Evolutionary conservation across 2,888 invertebrate species (phyloP).

Genomic region (Netelia inedita): DNA sequence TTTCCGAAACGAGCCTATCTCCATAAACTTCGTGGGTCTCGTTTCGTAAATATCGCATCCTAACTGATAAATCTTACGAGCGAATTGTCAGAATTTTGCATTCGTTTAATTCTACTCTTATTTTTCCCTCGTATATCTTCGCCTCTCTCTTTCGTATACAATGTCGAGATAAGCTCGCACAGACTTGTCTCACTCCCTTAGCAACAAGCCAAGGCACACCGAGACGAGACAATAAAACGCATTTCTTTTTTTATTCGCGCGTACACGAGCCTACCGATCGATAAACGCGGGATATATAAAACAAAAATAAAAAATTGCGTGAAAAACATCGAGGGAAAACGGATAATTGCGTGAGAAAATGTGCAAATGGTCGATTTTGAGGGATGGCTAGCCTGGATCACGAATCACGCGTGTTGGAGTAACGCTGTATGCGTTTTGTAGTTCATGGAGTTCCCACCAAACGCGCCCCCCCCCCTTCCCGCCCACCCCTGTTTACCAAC

Average conservation of each 20-base stretch:
- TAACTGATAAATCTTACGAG: too few species aligned
- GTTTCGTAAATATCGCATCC: too few species aligned
- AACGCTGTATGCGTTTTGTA: too few species aligned
- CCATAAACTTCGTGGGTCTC: too few species aligned
- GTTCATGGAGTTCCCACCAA: too few species aligned
- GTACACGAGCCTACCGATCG: not conserved
- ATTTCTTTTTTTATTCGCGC: conserved; percentile 9
- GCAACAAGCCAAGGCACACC: conserved; percentile 53
- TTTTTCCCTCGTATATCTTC: not conserved
- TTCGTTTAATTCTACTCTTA: not conserved
- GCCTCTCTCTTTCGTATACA: not conserved
- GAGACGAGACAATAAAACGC: conserved; percentile 49
- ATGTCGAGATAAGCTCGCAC: not conserved
- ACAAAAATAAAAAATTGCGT: not conserved
- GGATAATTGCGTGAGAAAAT: conserved; percentile 9
- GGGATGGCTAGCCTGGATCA: conserved; percentile 1
- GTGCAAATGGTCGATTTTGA: not conserved
- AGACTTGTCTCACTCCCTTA: conserved; percentile 33
- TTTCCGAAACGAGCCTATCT: too few species aligned
- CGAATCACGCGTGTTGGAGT: not conserved
- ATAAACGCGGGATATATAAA: not conserved
- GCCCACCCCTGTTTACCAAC: conserved; percentile 46
- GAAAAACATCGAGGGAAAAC: conserved; percentile 2
- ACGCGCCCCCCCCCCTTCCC: too few species aligned
- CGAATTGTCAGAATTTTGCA: not conserved